A percentile compares a stretch with the other conserved stretches of the same genome.
Evolutionary conservation across 92 coral and sea anemone species (phyloP).

Genomic region (Epizoanthus illoricatus): DNA sequence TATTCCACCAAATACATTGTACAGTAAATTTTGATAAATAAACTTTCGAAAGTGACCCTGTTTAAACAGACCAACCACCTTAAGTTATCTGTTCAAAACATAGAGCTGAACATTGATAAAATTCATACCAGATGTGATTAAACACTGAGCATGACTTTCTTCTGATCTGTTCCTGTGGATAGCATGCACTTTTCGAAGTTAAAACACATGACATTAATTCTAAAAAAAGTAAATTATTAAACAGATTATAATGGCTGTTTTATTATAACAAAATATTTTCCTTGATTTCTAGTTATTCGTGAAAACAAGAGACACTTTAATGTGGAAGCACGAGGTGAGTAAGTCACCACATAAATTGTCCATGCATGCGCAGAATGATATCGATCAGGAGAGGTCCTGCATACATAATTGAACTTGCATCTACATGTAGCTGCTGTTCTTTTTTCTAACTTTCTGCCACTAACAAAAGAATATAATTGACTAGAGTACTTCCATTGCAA

Average conservation of each 20-base stretch:
- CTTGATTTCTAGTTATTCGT: background rate
- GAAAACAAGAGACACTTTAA: constrained; percentile 33
- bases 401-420: background rate
- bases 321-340: constrained; percentile 29
- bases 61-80: too few relatives aligned
- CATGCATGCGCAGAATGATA: constrained; percentile 25
- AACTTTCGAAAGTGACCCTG: too few relatives aligned
- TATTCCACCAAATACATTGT: too few relatives aligned
- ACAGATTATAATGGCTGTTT: too few relatives aligned
- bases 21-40: too few relatives aligned
- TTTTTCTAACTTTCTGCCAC: too few relatives aligned
- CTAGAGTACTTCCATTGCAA: too few relatives aligned
- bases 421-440: too few relatives aligned
- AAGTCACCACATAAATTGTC: background rate
- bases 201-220: background rate
- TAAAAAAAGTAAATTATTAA: too few relatives aligned
- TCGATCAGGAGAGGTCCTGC: constrained; percentile 3
- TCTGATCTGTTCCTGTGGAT: constrained; percentile 12
- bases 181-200: background rate
- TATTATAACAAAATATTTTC: background rate
- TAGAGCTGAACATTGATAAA: too few relatives aligned
- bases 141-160: constrained; percentile 4
- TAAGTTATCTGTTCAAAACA: too few relatives aligned
- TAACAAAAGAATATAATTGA: too few relatives aligned
- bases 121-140: background rate